These are phyloP conservation scores for Galeruca laticollis DNA, from an alignment of 2,888 invertebrate genomes.

Conservation along the genomic window DNA sequence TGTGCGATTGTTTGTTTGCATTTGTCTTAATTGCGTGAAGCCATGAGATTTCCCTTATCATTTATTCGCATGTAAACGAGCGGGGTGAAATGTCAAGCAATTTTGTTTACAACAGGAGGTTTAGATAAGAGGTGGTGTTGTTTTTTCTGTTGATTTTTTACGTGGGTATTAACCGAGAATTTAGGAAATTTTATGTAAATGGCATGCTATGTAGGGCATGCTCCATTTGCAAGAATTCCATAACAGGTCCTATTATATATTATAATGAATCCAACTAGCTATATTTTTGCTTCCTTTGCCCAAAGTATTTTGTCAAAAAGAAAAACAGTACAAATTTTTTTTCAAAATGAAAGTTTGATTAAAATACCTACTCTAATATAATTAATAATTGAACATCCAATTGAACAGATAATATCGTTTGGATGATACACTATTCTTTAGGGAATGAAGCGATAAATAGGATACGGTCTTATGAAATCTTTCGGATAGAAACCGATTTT, in stretches of 20 bases:
- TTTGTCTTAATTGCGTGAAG: constrained; percentile 58
- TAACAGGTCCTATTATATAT: neutral
- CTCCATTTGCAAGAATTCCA: neutral
- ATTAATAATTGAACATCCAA: too few species aligned
- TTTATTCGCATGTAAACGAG: constrained; percentile 60
- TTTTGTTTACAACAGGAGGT: constrained; percentile 41
- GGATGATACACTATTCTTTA: too few species aligned
- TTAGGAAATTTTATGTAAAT: constrained; percentile 7
- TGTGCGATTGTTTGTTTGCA: constrained; percentile 50
- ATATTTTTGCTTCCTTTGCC: too few species aligned
- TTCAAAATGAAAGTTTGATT: too few species aligned
- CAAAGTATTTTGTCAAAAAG: too few species aligned
- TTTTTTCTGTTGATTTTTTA: constrained; percentile 18
- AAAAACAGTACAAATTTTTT: too few species aligned
- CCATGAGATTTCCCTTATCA: constrained; percentile 61
- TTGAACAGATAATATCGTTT: too few species aligned
- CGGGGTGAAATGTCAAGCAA: constrained; percentile 57
- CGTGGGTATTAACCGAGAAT: neutral
- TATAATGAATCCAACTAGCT: too few species aligned
- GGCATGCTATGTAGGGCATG: neutral
- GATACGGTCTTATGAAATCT: too few species aligned
- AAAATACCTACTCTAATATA: too few species aligned
- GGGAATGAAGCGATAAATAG: too few species aligned
- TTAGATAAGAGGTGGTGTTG: constrained; percentile 27
- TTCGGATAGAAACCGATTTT: too few species aligned